Evolutionary conservation across 2,888 invertebrate species (phyloP), one percentile per base, ranked within the genome.

Genomic region (Coelopa pilipes): DNA sequence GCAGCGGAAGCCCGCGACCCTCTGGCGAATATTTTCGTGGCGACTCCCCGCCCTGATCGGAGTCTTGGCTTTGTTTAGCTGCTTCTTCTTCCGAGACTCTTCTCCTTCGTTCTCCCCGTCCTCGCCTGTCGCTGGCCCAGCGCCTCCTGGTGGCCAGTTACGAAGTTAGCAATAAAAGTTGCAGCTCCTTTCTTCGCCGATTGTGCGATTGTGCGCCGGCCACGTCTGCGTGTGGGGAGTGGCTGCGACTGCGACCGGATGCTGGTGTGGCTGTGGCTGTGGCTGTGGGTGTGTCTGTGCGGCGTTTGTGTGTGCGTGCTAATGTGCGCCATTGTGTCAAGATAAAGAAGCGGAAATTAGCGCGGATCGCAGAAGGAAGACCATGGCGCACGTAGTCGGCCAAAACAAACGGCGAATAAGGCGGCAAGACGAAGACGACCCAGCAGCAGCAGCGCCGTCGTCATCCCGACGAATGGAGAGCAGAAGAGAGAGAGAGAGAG

Each of bases 321-420:
- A 85, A 85, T 85, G 85, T 80, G 82, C 84, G 79, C 85, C 85
- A 85, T 85, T 85, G 84, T 85, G 85, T 84, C 84, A 84, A 85
- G 84, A 85, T 85, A 85, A 85, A 85, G 84, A 80, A 85, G 82
- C 85, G 84, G 84, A 85, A 85, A 85, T 85, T 85, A 85, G 84
- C 85, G 84, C 85, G 85, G 85, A 85, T 85, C 84, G 85, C 85
- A 46, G 60, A 70, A 46, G 71, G 71, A 63, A 71, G 15, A 24
- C 21, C 71, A 65, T 65, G 71, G 70, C 49, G 62, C 62, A 62
- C 70, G 70, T 62, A 62, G 50, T 12, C 34, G 49, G 45, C 74
- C 73, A 66, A 78, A 60, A 13, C 57, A 65, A 71, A 50, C 59
- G 71, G 62, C 72, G 57, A 75, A 72, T 57, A 69, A 76, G 73